phyloP scores from a whole-genome alignment of 2,797 vertebrate species.

The Luscinia luscinia region DNA sequence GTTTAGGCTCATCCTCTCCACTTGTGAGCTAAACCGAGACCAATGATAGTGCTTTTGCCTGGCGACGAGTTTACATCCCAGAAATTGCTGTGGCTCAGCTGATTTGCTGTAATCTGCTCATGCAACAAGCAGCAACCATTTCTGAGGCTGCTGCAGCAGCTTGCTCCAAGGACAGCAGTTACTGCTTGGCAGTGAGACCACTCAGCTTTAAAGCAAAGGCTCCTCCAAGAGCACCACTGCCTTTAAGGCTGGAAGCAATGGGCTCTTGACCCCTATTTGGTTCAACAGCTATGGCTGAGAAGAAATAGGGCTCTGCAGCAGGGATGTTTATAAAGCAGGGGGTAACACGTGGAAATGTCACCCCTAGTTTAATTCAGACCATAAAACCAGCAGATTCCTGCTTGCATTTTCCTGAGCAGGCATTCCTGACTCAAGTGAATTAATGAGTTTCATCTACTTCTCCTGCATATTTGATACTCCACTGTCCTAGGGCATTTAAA shows the following conservation, averaged over 20 bases:
- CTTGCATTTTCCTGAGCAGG: neutral
- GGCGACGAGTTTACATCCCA: neutral
- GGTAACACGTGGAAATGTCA: neutral
- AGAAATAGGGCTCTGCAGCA: neutral
- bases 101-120: constrained; percentile 14
- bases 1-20: neutral
- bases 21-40: neutral
- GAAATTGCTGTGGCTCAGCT: neutral
- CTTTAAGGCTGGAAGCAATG: constrained; percentile 7
- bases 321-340: neutral
- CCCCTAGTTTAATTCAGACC: neutral
- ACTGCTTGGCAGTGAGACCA: neutral
- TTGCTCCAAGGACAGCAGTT: neutral
- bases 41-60: neutral
- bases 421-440: neutral
- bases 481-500: neutral
- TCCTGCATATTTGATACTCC: neutral
- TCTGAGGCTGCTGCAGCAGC: neutral
- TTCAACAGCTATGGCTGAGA: neutral
- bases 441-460: constrained; percentile 27
- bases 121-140: neutral
- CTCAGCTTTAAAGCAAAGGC: neutral
- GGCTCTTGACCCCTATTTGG: constrained; percentile 10
- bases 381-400: neutral
- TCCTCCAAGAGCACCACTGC: neutral